phyloP scores from a whole-genome alignment of 2,113 vertebrate genomes.

The Dinomys branickii region DNA sequence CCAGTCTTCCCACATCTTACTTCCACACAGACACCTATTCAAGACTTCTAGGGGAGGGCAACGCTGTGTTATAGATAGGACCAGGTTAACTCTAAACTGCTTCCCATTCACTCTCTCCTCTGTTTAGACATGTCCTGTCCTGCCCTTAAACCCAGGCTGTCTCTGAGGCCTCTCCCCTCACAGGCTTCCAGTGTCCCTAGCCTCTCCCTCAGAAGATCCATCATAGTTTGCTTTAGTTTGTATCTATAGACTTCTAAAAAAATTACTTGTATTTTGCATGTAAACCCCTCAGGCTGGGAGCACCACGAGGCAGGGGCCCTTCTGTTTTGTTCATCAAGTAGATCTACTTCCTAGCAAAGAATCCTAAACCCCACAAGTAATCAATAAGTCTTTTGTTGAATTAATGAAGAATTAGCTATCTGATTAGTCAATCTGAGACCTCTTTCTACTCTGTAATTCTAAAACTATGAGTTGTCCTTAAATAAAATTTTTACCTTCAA shows the following conservation, averaged over 20 bases:
- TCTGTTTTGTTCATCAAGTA: background rate
- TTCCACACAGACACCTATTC: background rate
- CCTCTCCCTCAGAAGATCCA: background rate
- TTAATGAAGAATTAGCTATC: background rate
- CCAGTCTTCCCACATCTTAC: background rate
- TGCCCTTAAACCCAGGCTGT: too few relatives aligned
- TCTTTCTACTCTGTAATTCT: conserved; percentile 26
- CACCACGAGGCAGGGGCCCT: background rate
- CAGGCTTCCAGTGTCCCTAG: background rate
- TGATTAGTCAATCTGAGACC: background rate
- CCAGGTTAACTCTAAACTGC: background rate
- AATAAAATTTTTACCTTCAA: background rate
- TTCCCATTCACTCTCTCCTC: background rate
- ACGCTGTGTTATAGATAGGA: too few relatives aligned
- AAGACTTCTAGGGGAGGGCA: background rate
- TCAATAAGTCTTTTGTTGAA: background rate
- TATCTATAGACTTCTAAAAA: background rate
- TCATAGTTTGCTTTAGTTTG: background rate
- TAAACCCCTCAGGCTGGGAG: background rate
- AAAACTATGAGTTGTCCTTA: background rate
- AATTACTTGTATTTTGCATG: background rate
- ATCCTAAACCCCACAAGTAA: background rate
- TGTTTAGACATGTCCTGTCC: background rate
- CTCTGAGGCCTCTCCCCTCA: background rate
- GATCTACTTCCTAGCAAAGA: background rate